These are phyloP conservation scores for Yponomeuta malinellus DNA, from an alignment of 2,888 invertebrate genomes.

Conservation along the genomic window DNA sequence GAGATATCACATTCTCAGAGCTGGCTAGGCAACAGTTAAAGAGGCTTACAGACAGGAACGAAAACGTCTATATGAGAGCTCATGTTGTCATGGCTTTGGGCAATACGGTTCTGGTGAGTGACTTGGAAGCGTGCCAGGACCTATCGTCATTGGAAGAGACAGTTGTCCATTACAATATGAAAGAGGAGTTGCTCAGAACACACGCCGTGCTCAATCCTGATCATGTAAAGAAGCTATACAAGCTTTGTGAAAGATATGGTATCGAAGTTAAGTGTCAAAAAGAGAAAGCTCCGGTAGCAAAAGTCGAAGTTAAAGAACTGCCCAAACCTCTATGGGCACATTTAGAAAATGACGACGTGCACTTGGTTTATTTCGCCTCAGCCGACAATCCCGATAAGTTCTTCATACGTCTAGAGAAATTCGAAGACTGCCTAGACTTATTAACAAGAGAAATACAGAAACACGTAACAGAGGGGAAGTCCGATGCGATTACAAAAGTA, in stretches of 20 bases:
- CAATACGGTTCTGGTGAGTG: conserved; percentile 79
- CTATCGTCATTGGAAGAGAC: conserved; percentile 62
- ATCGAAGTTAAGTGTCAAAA: conserved; percentile 25
- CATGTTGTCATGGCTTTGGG: conserved; percentile 75
- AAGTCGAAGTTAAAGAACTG: conserved; percentile 24
- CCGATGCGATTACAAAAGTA: conserved; percentile 32
- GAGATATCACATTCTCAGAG: conserved; percentile 54
- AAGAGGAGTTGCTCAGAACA: conserved; percentile 61
- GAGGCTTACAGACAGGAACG: conserved; percentile 40
- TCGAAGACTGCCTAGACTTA: conserved; percentile 47
- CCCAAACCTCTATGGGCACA: conserved; percentile 62
- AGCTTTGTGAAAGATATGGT: conserved; percentile 53
- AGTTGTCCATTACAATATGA: conserved; percentile 73
- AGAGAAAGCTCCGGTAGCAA: conserved; percentile 24
- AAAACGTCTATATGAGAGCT: conserved; percentile 55
- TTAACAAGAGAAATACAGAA: conserved; percentile 58
- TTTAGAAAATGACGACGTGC: conserved; percentile 51
- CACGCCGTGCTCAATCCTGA: conserved; percentile 55
- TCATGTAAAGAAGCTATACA: conserved; percentile 64
- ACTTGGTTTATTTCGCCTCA: conserved; percentile 45
- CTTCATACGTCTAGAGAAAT: conserved; percentile 67
- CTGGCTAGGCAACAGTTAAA: conserved; percentile 43
- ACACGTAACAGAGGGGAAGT: conserved; percentile 34
- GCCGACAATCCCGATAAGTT: conserved; percentile 63
- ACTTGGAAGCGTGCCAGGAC: conserved; percentile 75